Conservation (phyloP, 1,140 invertebrate species). For the Zelostemma sp. region DNA sequence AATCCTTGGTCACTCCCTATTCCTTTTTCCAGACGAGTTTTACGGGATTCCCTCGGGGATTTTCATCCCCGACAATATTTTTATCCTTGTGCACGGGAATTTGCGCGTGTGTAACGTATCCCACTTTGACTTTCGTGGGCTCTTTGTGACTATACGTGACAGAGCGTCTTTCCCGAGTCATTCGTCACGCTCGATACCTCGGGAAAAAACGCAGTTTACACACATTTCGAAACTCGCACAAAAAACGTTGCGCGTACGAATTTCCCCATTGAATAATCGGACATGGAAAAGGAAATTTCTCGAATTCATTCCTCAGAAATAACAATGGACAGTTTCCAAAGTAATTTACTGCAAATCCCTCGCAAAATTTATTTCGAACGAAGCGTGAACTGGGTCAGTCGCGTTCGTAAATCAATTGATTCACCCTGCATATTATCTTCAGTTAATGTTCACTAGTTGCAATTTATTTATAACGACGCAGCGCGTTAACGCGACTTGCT, state of each 20-base stretch:
- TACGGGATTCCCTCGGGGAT: neutral
- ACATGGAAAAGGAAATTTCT: no score
- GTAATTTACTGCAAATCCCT: no score
- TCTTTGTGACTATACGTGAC: slow-evolving; percentile 19
- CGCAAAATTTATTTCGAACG: no score
- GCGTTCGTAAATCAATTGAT: neutral
- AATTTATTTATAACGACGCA: neutral
- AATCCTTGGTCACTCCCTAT: neutral
- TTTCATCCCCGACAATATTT: neutral
- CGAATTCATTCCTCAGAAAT: no score
- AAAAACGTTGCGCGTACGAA: no score
- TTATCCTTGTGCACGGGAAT: slow-evolving; percentile 10
- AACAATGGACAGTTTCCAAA: no score
- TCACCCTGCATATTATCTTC: neutral
- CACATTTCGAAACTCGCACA: no score
- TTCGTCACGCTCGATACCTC: slow-evolving; percentile 32
- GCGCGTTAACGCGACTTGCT: neutral
- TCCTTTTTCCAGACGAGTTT: neutral
- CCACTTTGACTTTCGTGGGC: slow-evolving; percentile 21
- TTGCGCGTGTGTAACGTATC: slow-evolving; percentile 7
- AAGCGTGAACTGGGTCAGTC: neutral
- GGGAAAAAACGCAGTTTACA: neutral
- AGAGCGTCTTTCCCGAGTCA: slow-evolving; percentile 27
- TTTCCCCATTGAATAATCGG: no score
- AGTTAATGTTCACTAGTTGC: neutral